Conservation (phyloP, 2,113 vertebrate genomes). For the Bubalus kerabau region DNA sequence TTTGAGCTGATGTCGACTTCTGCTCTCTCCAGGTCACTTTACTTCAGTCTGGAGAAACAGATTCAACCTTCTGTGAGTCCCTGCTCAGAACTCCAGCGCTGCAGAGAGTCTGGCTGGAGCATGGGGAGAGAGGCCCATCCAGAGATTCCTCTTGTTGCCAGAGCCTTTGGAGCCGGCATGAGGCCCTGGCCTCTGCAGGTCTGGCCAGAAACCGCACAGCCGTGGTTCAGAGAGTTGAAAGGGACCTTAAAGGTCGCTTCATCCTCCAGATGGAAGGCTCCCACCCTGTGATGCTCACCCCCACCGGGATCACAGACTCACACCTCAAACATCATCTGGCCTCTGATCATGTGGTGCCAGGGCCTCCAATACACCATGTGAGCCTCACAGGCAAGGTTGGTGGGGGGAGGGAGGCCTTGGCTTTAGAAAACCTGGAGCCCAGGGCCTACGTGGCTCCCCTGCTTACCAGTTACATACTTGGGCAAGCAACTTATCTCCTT, state of each 20-base stretch:
- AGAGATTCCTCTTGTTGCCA: not conserved
- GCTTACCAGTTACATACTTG: not conserved
- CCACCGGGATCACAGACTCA: constrained; percentile 35
- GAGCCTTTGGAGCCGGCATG: constrained; percentile 11
- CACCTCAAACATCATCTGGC: constrained; percentile 3
- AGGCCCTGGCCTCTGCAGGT: not conserved
- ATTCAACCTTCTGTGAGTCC: not conserved
- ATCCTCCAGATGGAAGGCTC: constrained; percentile 35
- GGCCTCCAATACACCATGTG: not conserved
- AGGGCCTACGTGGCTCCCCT: not conserved
- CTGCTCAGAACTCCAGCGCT: not conserved
- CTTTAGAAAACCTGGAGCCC: not conserved
- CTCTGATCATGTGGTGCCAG: not conserved
- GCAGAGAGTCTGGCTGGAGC: not conserved
- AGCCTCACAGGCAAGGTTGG: not conserved
- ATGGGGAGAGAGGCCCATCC: not conserved
- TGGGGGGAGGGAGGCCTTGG: not conserved
- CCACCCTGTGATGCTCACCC: not conserved
- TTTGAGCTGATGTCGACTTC: not conserved
- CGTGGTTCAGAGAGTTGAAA: constrained; percentile 35
- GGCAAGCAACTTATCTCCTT: not conserved
- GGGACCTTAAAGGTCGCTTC: constrained; percentile 44
- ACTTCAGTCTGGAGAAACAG: not conserved
- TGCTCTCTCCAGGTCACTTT: not conserved
- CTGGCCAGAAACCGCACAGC: constrained; percentile 37